These are phyloP conservation scores for Urocyon cinereoargenteus DNA, from an alignment of 2,797 vertebrate species.

Conservation along the genomic window DNA sequence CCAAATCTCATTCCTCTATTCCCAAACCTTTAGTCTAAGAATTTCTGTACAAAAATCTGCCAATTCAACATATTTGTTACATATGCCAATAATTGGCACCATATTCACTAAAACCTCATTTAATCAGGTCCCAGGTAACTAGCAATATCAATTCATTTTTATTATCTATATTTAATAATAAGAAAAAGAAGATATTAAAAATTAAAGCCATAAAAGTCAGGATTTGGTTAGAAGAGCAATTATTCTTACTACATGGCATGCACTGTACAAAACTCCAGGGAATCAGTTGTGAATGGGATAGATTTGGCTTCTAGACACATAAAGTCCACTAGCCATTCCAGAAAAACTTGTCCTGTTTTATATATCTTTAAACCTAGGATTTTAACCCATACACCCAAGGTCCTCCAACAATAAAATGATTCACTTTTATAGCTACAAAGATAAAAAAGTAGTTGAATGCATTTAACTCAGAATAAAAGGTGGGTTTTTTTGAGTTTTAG, in stretches of 20 bases:
- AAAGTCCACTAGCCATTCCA: background rate
- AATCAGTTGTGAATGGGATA: background rate
- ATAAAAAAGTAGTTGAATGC: background rate
- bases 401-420: background rate
- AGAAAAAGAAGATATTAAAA: background rate
- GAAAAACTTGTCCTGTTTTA: background rate
- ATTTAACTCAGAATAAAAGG: background rate
- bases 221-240: constrained; percentile 36
- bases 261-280: background rate
- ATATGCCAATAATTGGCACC: background rate
- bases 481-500: background rate
- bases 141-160: background rate
- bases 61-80: background rate
- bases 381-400: background rate
- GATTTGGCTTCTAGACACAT: background rate
- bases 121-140: background rate
- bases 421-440: background rate
- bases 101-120: constrained; percentile 1
- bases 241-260: background rate
- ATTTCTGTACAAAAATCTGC: background rate
- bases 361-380: background rate
- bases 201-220: background rate
- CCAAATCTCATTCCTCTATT: background rate
- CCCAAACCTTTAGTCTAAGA: background rate
- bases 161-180: background rate